phyloP scores from a whole-genome alignment of 2,888 invertebrate species.

The Eilema caniola region DNA sequence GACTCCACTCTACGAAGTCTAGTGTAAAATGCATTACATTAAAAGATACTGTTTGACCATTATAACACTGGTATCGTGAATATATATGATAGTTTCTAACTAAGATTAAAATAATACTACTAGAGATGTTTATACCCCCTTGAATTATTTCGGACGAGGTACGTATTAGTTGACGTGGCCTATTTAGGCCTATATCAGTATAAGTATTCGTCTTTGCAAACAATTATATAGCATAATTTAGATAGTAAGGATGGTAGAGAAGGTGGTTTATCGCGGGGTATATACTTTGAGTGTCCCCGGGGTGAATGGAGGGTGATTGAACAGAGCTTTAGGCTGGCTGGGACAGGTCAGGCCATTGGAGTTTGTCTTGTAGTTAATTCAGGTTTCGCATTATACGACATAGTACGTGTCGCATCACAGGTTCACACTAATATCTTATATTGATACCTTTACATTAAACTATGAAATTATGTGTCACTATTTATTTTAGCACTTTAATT shows the following conservation, averaged over 20 bases:
- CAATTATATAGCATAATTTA: conserved; percentile 30
- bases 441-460: too few species aligned
- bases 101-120: too few species aligned
- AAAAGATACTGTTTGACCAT: too few species aligned
- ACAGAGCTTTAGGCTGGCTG: conserved; percentile 21
- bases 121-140: not conserved
- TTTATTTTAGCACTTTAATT: too few species aligned
- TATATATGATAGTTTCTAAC: too few species aligned
- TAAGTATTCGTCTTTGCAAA: conserved; percentile 14
- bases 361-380: not conserved
- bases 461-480: too few species aligned
- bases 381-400: not conserved
- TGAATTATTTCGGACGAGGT: conserved; percentile 4
- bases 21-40: too few species aligned
- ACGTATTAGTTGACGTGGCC: conserved; percentile 33
- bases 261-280: not conserved
- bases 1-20: too few species aligned
- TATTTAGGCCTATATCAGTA: conserved; percentile 37
- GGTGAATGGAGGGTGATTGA: conserved; percentile 8
- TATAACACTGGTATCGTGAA: too few species aligned
- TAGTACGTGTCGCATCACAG: not conserved
- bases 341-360: not conserved
- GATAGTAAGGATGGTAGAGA: conserved; percentile 23
- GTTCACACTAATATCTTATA: not conserved
- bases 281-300: not conserved